Base-by-base conservation (phyloP, 2,888 invertebrate genomes). In the Drosophila suboccidentalis region DNA sequence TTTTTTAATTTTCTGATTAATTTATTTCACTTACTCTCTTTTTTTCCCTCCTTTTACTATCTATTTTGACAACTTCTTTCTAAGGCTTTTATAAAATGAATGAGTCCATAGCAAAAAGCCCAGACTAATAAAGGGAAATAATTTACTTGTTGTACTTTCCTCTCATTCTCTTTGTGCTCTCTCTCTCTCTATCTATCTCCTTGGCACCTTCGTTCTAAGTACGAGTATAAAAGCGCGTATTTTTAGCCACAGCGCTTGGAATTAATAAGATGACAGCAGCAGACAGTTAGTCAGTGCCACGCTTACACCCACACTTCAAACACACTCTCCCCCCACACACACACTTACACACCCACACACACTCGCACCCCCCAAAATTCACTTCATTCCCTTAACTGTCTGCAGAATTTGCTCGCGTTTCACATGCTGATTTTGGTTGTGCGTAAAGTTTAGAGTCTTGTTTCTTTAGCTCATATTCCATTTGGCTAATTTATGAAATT, bases 261-360 rank as follows among this genome's bases (percentile, higher is more conserved):
- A 78, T 87, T 87, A 89, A 87, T 84, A 89, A 89, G 82, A 80
- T 81, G 84, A 80, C 87, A 82, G 78, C 75, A 77, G 71, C 82
- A 78, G 79, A 82, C 88, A 87, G 69, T 19, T 19, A 19, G 19
- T 85, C 77, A 77, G 71, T 51, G 79, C 53, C 72, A 73, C 11
- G 60, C 66, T 47, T 47, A 70, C 49, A 57, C 73, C 53, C 51
- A 71, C 70, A 55, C 69, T 49, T 67, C 66, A 47, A 36, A 29
- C 51, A 71, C 70, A 62, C 69, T 47, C 64, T 55, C 57, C 22
- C 57, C 13, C 55, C 34, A 53, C 55, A 57, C 74, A 63, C 59
- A 36, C 53, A 11, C 46, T n/a, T n/a, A 19, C 72, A 58, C 57
- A 41, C 51, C 6, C 49, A 9, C 43, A 54, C 34, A 34, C n/a